Percentiles rank a stretch among this genome's conserved stretches.
Evolutionary conservation across 2,113 vertebrate genomes (phyloP).

Genomic region (Lathamus discolor): DNA sequence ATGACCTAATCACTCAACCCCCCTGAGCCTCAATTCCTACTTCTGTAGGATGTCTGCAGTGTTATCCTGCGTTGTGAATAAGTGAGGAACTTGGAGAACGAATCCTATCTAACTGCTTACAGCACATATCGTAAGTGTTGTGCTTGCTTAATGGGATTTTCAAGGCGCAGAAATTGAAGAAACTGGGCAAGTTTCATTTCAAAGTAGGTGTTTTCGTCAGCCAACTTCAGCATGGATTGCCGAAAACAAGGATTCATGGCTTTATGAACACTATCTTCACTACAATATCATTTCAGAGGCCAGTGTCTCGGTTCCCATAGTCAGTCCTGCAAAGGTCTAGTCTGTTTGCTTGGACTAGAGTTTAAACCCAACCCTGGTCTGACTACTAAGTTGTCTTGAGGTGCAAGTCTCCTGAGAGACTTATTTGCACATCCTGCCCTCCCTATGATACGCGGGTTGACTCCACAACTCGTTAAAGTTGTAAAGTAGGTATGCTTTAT

Average conservation of each 20-base stretch:
- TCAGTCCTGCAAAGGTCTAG: neutral
- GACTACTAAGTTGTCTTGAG: neutral
- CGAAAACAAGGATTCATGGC: neutral
- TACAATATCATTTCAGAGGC: neutral
- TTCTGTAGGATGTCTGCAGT: neutral
- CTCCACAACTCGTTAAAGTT: too few relatives aligned
- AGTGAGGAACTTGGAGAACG: neutral
- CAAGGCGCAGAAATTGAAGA: neutral
- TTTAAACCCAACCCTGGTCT: neutral
- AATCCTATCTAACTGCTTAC: neutral
- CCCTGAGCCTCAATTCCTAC: neutral
- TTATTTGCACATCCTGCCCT: neutral
- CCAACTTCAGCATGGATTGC: neutral
- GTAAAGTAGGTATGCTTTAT: too few relatives aligned
- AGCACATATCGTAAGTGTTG: neutral
- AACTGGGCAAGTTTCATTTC: neutral
- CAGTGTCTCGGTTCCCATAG: neutral
- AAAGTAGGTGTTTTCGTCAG: neutral
- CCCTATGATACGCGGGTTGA: too few relatives aligned
- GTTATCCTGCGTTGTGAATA: neutral
- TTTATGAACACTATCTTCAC: neutral
- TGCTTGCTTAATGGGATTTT: neutral
- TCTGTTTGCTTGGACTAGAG: neutral
- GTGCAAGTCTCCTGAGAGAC: neutral
- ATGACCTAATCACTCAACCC: neutral